Conservation (phyloP, 2,113 vertebrate species). For the Coreoperca whiteheadi region DNA sequence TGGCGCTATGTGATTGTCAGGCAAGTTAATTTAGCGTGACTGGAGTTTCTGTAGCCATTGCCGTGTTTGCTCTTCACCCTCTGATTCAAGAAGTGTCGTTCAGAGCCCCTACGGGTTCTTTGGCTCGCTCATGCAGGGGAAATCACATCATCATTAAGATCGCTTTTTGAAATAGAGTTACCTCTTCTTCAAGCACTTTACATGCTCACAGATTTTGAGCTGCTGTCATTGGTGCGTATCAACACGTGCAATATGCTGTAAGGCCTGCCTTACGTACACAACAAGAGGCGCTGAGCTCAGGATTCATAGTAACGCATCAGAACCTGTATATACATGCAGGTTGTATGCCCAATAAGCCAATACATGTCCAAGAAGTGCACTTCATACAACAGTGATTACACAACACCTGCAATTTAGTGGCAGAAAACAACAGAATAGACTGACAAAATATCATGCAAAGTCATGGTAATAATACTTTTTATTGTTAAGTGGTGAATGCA, state of each 20-base stretch:
- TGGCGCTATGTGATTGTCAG: conserved; percentile 71
- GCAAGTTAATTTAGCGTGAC: conserved; percentile 75
- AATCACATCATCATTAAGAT: conserved; percentile 8
- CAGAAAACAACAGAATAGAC: not conserved
- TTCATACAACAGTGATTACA: not conserved
- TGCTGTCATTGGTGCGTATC: not conserved
- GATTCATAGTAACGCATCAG: not conserved
- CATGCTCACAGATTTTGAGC: not conserved
- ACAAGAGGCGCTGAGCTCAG: not conserved
- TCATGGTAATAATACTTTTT: no score
- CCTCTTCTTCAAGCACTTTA: not conserved
- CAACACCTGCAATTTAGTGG: no score
- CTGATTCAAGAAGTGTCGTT: conserved; percentile 26
- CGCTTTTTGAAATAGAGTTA: not conserved
- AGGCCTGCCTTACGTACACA: not conserved
- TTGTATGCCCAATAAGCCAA: not conserved
- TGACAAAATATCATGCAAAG: not conserved
- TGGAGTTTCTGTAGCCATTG: conserved; percentile 50
- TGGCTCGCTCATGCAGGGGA: conserved; percentile 16
- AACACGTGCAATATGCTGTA: not conserved
- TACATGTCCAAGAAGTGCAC: not conserved
- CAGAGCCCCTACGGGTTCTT: conserved; percentile 11
- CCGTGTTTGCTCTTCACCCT: conserved; percentile 35
- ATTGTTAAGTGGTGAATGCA: no score
- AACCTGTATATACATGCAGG: not conserved